phyloP scores from a whole-genome alignment of 2,797 vertebrate genomes.

The Megaceryle alcyon region DNA sequence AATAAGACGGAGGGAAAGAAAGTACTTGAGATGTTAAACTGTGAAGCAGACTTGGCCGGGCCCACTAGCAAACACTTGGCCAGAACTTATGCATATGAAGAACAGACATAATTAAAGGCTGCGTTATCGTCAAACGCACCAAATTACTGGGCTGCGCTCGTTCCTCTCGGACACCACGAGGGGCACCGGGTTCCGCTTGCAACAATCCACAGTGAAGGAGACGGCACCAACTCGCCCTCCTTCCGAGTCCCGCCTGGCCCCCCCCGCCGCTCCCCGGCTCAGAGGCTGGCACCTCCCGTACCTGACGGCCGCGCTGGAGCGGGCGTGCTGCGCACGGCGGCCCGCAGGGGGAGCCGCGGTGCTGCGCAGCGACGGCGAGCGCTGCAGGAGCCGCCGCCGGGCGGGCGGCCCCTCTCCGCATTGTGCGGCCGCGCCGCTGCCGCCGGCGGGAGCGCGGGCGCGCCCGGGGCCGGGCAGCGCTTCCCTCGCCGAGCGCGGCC shows the following conservation, averaged over 20 bases:
- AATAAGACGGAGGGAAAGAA: fast-evolving
- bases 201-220: fast-evolving
- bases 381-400: background rate
- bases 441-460: background rate
- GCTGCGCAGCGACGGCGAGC: background rate
- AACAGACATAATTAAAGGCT: background rate
- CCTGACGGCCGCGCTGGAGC: background rate
- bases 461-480: background rate
- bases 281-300: background rate
- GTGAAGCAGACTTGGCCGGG: background rate
- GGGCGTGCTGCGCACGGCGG: background rate
- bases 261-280: background rate
- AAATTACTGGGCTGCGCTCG: background rate
- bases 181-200: fast-evolving
- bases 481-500: background rate
- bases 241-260: background rate
- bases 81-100: fast-evolving
- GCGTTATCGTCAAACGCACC: background rate
- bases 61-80: fast-evolving
- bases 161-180: background rate
- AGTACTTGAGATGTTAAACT: background rate
- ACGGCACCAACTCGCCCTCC: too few species aligned
- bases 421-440: slow-evolving; percentile 47
- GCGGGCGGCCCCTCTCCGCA: background rate
- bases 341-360: slow-evolving; percentile 60